phyloP scores from a whole-genome alignment of 2,888 invertebrate species.

The Hypolimnas misippus region DNA sequence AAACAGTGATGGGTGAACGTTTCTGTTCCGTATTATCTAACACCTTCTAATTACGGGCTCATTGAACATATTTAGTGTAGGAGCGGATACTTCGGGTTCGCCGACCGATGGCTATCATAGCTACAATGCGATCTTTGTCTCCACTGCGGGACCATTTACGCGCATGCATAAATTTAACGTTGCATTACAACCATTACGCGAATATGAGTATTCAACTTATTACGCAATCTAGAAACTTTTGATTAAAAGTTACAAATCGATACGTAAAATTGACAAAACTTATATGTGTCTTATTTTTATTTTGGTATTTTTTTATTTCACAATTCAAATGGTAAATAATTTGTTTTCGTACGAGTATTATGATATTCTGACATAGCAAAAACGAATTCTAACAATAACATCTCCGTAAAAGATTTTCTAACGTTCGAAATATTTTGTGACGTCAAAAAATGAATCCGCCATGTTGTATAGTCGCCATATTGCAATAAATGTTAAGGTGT shows the following conservation, averaged over 20 bases:
- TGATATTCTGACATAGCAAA: too few species aligned
- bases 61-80: constrained; percentile 79
- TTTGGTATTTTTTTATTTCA: too few species aligned
- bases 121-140: constrained; percentile 66
- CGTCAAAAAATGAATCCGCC: not conserved
- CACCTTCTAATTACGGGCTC: constrained; percentile 81
- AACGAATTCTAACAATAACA: too few species aligned
- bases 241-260: too few species aligned
- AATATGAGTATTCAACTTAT: not conserved
- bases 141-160: constrained; percentile 47
- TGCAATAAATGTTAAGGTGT: constrained; percentile 1
- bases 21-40: constrained; percentile 74
- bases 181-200: constrained; percentile 15
- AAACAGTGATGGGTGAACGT: constrained; percentile 53
- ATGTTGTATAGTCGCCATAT: not conserved
- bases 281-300: too few species aligned
- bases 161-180: too few species aligned
- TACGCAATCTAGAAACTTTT: too few species aligned
- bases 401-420: not conserved
- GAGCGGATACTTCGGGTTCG: constrained; percentile 73
- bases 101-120: constrained; percentile 53
- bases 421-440: not conserved
- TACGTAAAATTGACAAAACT: too few species aligned
- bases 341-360: too few species aligned
- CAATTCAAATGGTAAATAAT: too few species aligned